These are phyloP conservation scores for Rhamphomyia laevipes DNA, from an alignment of 2,888 invertebrate species.

Conservation along the genomic window DNA sequence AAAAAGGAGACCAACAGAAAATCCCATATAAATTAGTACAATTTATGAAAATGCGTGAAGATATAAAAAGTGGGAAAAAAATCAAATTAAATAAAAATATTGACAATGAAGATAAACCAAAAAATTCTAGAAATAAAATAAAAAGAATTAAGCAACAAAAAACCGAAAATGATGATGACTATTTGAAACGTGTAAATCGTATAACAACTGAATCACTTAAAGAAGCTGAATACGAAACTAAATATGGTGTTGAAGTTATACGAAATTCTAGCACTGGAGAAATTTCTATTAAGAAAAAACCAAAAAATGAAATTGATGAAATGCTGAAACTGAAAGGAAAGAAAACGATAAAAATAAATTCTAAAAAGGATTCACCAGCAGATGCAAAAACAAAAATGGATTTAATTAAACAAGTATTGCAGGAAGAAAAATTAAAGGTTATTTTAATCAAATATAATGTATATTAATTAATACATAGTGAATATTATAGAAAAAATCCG, in stretches of 20 bases:
- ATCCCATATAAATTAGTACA: conserved; percentile 57
- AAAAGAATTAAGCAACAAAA: conserved; percentile 45
- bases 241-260: conserved; percentile 47
- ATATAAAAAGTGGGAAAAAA: conserved; percentile 31
- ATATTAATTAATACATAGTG: conserved; percentile 4
- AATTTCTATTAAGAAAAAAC: conserved; percentile 37
- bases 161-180: conserved; percentile 51
- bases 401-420: conserved; percentile 30
- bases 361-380: conserved; percentile 14
- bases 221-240: conserved; percentile 49
- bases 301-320: conserved; percentile 43
- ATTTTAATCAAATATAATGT: not conserved
- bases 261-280: conserved; percentile 42
- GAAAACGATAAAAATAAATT: conserved; percentile 8
- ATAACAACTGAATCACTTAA: conserved; percentile 49
- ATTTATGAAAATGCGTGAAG: conserved; percentile 48
- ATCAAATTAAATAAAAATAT: conserved; percentile 23
- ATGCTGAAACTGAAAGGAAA: conserved; percentile 36
- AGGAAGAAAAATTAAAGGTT: conserved; percentile 27
- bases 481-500: conserved; percentile 19
- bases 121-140: conserved; percentile 30
- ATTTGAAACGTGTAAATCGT: conserved; percentile 52
- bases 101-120: conserved; percentile 31
- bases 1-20: conserved; percentile 57
- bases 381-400: conserved; percentile 26